Base-by-base conservation (phyloP, 2,797 vertebrate genomes). In the Bradypodion ventrale region DNA sequence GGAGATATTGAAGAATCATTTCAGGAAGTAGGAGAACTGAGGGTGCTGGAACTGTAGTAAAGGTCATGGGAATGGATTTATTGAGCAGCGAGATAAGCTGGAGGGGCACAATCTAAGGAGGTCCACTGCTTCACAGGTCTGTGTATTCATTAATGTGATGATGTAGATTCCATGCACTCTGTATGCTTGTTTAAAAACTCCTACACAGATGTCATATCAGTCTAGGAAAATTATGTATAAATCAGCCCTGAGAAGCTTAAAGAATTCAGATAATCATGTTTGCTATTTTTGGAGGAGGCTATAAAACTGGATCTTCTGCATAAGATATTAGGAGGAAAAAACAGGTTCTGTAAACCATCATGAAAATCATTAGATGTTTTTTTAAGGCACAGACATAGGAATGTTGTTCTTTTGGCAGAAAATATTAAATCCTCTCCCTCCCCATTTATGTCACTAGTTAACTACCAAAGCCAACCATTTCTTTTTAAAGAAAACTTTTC, bases 231-330 rank as follows among this genome's bases (percentile, higher is more conserved):
- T 62, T 56, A 77, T 21, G 25, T 37, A 35, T 80, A 7, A 27
- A 52, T 12, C 3, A 29, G 49, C 32, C 62, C n/a, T 10, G 0
- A 70, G 65, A 56, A 65, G 25, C 52, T 25, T 42, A 62, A 40
- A 32, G 42, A 32, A 73, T 62, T 73, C 56, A 62, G 19, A 62
- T 82, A 73, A 56, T 25, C 16, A 62, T 73, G 21, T 23, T 16
- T 82, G 80, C 80, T 62, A 13, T 62, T 62, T 60, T 82, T 46
- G 59, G 40, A 81, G 56, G 42, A 72, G 46, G 7, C 32, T 70
- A 56, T 80, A 40, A 69, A 80, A 56, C n/a, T 32, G n/a, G 59
- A 66, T 68, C 10, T 37, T 69, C 44, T 69, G 78, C 12, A 29
- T 13, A 52, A 37, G 79, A 68, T 52, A 42, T 52, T 52, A 32